phyloP scores from a whole-genome alignment of 2,888 invertebrate species.

The Lagria hirta region DNA sequence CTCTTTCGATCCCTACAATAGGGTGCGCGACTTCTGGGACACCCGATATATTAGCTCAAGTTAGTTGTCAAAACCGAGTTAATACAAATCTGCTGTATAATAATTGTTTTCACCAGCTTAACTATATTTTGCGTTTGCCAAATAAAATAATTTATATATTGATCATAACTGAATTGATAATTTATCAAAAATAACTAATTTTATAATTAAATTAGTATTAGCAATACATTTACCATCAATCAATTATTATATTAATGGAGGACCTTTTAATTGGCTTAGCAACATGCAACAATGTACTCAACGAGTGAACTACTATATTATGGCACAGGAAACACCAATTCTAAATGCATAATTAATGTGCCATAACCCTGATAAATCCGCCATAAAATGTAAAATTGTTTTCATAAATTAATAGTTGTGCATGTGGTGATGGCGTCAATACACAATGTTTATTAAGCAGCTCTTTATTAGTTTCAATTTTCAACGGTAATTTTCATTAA shows the following conservation, averaged over 20 bases:
- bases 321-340: conserved; percentile 13
- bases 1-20: too few relatives aligned
- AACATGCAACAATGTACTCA: conserved; percentile 21
- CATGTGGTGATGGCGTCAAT: too few relatives aligned
- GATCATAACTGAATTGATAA: too few relatives aligned
- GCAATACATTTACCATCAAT: conserved; percentile 24
- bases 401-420: conserved; percentile 13
- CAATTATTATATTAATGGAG: too few relatives aligned
- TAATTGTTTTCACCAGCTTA: too few relatives aligned
- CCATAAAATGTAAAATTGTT: conserved; percentile 12
- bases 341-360: conserved; percentile 16
- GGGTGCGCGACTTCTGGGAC: too few relatives aligned
- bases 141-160: too few relatives aligned
- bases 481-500: conserved; percentile 28
- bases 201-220: conserved; percentile 22
- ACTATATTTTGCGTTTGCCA: too few relatives aligned
- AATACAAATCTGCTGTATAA: too few relatives aligned
- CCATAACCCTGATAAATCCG: conserved; percentile 16
- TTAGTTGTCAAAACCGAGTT: too few relatives aligned
- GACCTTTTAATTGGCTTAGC: conserved; percentile 21
- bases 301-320: conserved; percentile 16
- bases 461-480: not conserved
- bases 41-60: too few relatives aligned
- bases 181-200: conserved; percentile 19
- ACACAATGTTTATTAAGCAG: too few relatives aligned